A percentile compares a stretch with the other conserved stretches of the same genome.
phyloP scores from a whole-genome alignment of 1,140 invertebrate species.

The Trichomalopsis sarcophagae region DNA sequence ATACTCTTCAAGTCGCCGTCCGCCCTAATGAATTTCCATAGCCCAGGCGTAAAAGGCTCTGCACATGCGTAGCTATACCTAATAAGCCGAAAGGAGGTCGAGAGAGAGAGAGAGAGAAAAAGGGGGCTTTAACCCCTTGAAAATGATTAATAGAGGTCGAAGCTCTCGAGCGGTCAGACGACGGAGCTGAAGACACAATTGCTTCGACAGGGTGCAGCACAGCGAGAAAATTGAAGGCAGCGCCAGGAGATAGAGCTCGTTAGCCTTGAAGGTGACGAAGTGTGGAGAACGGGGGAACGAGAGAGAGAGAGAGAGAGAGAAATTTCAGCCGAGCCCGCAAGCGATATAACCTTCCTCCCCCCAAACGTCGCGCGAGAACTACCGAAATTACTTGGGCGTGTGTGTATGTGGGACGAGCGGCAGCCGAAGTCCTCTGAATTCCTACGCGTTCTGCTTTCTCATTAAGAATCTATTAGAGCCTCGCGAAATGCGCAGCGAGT shows the following conservation, averaged over 20 bases:
- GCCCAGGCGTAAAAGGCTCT: no score
- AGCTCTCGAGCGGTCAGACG: no score
- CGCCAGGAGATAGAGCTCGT: neutral
- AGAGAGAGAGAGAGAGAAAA: no score
- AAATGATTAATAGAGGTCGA: no score
- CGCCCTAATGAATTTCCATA: no score
- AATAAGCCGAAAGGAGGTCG: no score
- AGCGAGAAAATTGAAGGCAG: neutral
- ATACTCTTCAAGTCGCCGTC: no score
- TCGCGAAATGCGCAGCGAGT: neutral
- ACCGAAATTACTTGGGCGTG: slow-evolving; percentile 30
- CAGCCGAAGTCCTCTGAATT: neutral
- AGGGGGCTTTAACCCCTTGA: no score
- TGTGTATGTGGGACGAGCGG: neutral
- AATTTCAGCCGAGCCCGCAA: slow-evolving; percentile 3
- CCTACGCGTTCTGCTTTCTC: neutral
- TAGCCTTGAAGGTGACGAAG: neutral
- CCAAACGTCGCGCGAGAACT: neutral
- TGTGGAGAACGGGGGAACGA: neutral
- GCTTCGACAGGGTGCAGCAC: neutral
- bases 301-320: neutral
- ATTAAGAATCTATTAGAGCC: slow-evolving; percentile 44
- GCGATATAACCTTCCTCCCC: slow-evolving; percentile 1
- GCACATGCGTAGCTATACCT: no score
- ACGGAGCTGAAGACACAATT: neutral